A percentile compares a stretch with the other conserved stretches of the same genome.
Evolutionary conservation across 1,140 invertebrate genomes (phyloP).

Genomic region (Samia ricini): DNA sequence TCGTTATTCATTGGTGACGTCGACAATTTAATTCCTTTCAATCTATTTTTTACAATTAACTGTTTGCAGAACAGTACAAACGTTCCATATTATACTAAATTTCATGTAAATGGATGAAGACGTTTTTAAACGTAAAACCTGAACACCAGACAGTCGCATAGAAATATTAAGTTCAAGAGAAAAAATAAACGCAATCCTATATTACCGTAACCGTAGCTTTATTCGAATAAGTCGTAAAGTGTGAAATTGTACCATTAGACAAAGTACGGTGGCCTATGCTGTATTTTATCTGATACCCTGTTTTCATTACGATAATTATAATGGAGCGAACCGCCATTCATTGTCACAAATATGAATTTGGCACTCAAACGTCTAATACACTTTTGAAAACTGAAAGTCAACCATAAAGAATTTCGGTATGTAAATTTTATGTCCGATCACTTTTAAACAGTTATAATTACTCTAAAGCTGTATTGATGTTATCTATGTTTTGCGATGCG

Average conservation of each 20-base stretch:
- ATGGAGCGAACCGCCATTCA: not conserved
- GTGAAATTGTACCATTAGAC: conserved; percentile 4
- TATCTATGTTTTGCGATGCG: too few relatives aligned
- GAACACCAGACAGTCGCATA: too few relatives aligned
- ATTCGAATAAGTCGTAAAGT: conserved; percentile 4
- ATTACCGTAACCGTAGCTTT: not conserved
- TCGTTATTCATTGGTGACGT: too few relatives aligned
- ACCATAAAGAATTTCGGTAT: not conserved
- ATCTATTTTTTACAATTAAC: too few relatives aligned
- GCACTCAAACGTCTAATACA: not conserved
- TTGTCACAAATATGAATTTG: conserved; percentile 1
- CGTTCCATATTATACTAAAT: too few relatives aligned
- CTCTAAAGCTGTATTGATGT: too few relatives aligned
- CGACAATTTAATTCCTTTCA: too few relatives aligned
- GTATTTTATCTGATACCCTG: conserved; percentile 8
- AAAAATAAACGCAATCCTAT: not conserved
- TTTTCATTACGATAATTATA: conserved; percentile 6
- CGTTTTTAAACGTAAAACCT: too few relatives aligned
- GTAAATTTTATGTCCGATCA: not conserved
- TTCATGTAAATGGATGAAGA: too few relatives aligned
- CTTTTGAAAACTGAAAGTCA: not conserved
- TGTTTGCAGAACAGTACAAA: too few relatives aligned
- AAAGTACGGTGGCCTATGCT: conserved; percentile 2
- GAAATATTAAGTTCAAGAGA: too few relatives aligned
- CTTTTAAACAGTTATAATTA: too few relatives aligned